Evolutionary conservation across 2,888 invertebrate genomes (phyloP), one percentile per base, ranked within the genome.

Genomic region (Laspeyria flexula): DNA sequence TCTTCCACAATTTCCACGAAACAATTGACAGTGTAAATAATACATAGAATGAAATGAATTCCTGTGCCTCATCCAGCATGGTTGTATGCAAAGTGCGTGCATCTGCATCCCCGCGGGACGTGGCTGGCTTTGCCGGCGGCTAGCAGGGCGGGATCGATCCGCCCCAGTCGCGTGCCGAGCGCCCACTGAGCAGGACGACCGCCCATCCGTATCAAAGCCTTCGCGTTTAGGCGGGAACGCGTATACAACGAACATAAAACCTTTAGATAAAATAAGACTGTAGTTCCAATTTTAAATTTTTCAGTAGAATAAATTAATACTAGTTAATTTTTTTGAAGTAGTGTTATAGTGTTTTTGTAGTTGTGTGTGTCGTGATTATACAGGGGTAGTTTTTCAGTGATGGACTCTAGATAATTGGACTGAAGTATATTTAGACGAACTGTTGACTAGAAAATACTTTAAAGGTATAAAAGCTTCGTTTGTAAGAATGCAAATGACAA

Each of bases 71-170:
- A 77, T 84, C 83, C 55, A 85, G 83, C 38, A 33, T 41, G 45
- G 27, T 12, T 6, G 44, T 58, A 63, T 61, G 49, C 48, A 46
- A 53, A 60, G 65, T 74, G 71, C 79, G 68, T 86, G 87, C 89
- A 90, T 86, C 89, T 88, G 90, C 90, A 91, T 90, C 90, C 91
- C 90, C 86, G 86, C 87, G 88, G 88, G 89, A 89, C 76, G 70
- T 69, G 56, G 64, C 60, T 71, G 75, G 77, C 57, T 69, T 68
- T 73, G 66, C 71, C 68, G 71, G 68, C 70, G 68, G 69, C 66
- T 29, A 58, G 64, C 75, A 80, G 83, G 85, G 85, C 81, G 83
- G 82, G 79, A 84, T 87, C 86, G 85, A 85, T 87, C 86, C 83
- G 79, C 81, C 84, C 87, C 88, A 90, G 90, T 89, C 85, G 84